Evolutionary conservation across 2,888 invertebrate species (phyloP), one percentile per base, ranked within the genome.

Genomic region (Drosophila anomelani): DNA sequence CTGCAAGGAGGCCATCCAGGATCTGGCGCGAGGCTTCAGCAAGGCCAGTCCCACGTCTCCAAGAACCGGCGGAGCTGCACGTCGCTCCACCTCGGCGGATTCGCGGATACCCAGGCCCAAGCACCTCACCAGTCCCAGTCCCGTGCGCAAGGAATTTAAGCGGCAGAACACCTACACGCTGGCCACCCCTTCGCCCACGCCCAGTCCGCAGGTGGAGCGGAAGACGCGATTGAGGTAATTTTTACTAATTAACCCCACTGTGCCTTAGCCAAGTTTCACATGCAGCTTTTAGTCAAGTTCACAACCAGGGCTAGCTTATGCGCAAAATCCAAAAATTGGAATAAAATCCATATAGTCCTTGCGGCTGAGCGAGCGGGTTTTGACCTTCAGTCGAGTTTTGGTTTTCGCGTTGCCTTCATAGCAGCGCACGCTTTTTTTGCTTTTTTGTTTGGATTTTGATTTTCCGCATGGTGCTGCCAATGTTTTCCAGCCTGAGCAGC

Each of bases 1-100:
- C 73, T 95, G 94, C 85, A 94, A 94, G 82, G 94, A 94, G 79
- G 93, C 93, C 43, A 94, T 94, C 13, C 94, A 93, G 70, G 92
- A 93, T 70, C 91, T 94, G 75, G 94, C 94, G 15, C 93, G 93
- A 76, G 93, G 93, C 53, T 91, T 91, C 71, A 87, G 89, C 0
- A 91, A 91, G 75, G 77, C 85, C 3, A 80, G 80, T 61, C 49
- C 60, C 13, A n/a, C 20, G 2, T 13, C 51, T 0, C 32, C 75
- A n/a, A 29, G 53, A 3, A 4, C 74, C 15, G 57, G 84, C 8
- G 43, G 32, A 6, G 7, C 75, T 12, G 44, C 36, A 0, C 59
- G 89, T 7, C 86, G 89, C 7, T 78, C 78, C 36, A 64, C 77
- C 0, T 80, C 82, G 1, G 82, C 85, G 5, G 91, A 90, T 36